Percentiles rank a stretch among this genome's conserved stretches.
phyloP scores from a whole-genome alignment of 2,888 invertebrate genomes.

The Dryomyza anilis region DNA sequence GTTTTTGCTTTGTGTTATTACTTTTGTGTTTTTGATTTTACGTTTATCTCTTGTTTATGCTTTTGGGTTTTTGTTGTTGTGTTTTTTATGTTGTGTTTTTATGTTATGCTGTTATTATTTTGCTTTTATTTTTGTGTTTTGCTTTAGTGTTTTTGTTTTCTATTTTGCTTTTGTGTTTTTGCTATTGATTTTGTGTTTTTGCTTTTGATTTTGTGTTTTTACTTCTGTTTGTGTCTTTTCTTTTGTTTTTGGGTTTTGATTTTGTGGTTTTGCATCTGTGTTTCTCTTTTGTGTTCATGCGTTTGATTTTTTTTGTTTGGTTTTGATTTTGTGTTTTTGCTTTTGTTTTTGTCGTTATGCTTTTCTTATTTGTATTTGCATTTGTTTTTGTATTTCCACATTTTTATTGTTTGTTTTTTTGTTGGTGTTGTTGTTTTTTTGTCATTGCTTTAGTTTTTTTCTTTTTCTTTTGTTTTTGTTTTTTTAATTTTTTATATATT shows the following conservation, averaged over 20 bases:
- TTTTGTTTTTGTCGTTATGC: slow-evolving; percentile 26
- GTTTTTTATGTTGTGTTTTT: not conserved
- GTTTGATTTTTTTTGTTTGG: too few relatives aligned
- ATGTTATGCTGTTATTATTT: not conserved
- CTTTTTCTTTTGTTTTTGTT: not conserved
- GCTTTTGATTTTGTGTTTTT: too few relatives aligned
- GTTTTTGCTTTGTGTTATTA: slow-evolving; percentile 16
- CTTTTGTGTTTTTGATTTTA: slow-evolving; percentile 26
- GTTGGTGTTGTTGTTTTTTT: not conserved
- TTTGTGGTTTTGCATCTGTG: too few relatives aligned
- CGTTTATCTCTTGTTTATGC: slow-evolving; percentile 15
- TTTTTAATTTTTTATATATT: not conserved
- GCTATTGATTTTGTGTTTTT: not conserved
- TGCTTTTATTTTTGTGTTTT: too few relatives aligned
- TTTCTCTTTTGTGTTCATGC: not conserved
- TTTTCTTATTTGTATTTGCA: slow-evolving; percentile 14
- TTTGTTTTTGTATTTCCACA: not conserved
- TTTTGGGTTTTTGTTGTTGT: not conserved
- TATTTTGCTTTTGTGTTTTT: too few relatives aligned
- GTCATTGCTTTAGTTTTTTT: not conserved
- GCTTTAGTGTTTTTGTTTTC: too few relatives aligned
- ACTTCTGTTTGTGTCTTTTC: too few relatives aligned
- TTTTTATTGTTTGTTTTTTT: not conserved
- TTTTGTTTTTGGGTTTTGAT: too few relatives aligned
- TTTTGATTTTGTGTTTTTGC: slow-evolving; percentile 18